phyloP scores from a whole-genome alignment of 2,797 vertebrate genomes.

The Enteromius viviparus region DNA sequence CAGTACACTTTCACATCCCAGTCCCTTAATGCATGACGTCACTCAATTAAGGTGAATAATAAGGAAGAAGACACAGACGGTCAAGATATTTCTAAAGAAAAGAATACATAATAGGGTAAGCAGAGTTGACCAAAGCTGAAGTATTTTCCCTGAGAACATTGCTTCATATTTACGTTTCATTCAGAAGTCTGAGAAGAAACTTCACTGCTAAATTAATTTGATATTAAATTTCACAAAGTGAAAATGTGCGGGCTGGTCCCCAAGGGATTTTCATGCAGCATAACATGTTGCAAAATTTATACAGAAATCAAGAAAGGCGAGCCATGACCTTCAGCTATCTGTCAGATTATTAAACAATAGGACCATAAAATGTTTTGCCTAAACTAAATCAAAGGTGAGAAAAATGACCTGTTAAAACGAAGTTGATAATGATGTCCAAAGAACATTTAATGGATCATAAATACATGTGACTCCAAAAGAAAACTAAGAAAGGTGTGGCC shows the following conservation, averaged over 20 bases:
- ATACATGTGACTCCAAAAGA: background rate
- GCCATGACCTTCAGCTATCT: background rate
- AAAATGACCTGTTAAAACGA: constrained; percentile 16
- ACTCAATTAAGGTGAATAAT: background rate
- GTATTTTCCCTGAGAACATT: constrained; percentile 55
- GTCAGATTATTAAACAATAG: background rate
- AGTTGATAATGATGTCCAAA: background rate
- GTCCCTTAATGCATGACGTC: background rate
- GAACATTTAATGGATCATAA: background rate
- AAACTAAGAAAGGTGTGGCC: constrained; percentile 25
- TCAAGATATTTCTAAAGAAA: background rate
- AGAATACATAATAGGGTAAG: background rate
- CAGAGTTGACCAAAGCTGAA: constrained; percentile 29
- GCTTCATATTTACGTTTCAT: constrained; percentile 1
- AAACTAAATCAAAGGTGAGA: background rate
- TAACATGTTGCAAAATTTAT: background rate
- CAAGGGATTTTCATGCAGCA: background rate
- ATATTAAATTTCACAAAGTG: background rate
- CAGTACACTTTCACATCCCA: background rate
- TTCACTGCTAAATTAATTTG: background rate
- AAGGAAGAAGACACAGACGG: background rate
- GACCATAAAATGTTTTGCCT: background rate
- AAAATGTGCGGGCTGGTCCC: constrained; percentile 9
- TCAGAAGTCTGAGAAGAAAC: background rate
- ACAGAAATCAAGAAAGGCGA: background rate